phyloP scores from a whole-genome alignment of 2,888 invertebrate species.

The Watsonalla cultraria region DNA sequence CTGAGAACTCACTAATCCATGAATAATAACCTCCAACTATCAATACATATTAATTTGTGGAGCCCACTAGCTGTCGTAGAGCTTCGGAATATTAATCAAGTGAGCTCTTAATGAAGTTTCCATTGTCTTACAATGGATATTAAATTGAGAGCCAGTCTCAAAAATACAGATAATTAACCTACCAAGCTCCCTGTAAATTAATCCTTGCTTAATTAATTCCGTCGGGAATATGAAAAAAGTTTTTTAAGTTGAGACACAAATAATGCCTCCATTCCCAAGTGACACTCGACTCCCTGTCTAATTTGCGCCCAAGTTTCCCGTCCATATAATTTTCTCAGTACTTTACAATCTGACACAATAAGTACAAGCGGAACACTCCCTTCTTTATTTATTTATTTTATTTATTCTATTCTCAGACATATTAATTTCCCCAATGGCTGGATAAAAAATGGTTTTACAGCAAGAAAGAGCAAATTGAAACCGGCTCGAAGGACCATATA shows the following conservation, averaged over 20 bases:
- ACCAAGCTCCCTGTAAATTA: slow-evolving; percentile 41
- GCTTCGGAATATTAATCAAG: not conserved
- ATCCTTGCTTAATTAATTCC: slow-evolving; percentile 59
- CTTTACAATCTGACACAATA: slow-evolving; percentile 51
- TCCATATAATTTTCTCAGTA: slow-evolving; percentile 48
- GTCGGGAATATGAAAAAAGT: slow-evolving; percentile 45
- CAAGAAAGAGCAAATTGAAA: too few species aligned
- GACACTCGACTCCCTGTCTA: slow-evolving; percentile 39
- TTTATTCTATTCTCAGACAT: too few species aligned
- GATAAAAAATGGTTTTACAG: too few species aligned
- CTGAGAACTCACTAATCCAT: not conserved
- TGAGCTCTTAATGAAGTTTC: slow-evolving; percentile 22
- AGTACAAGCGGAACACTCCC: not conserved
- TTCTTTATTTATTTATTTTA: too few species aligned
- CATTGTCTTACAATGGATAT: slow-evolving; percentile 23
- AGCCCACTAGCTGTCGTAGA: not conserved
- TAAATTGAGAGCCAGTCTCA: slow-evolving; percentile 27
- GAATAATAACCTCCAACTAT: not conserved
- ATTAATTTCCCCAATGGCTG: too few species aligned
- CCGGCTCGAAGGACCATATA: too few species aligned
- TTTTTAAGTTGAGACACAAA: slow-evolving; percentile 43
- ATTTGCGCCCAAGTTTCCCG: slow-evolving; percentile 54
- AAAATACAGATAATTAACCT: slow-evolving; percentile 36
- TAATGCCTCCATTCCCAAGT: slow-evolving; percentile 37
- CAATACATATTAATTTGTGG: not conserved